Conservation (phyloP, 1,140 invertebrate genomes). For the Scaptomyza montana region DNA sequence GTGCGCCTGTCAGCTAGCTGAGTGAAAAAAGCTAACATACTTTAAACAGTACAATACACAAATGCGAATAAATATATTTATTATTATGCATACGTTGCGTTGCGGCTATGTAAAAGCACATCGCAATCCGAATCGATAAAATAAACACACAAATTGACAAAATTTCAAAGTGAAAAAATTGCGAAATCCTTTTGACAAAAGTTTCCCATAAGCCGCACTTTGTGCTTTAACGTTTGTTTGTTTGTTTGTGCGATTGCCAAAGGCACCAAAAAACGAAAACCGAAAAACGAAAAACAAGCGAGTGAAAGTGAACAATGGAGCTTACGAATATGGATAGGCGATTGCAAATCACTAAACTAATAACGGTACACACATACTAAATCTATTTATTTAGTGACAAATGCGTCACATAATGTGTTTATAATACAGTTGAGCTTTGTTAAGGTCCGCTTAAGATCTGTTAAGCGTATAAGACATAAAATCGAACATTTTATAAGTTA, state of each 20-base stretch:
- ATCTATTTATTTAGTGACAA: background rate
- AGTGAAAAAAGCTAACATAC: constrained; percentile 36
- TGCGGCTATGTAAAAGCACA: constrained; percentile 10
- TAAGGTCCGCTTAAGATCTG: background rate
- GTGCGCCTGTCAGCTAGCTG: constrained; percentile 29
- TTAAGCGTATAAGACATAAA: constrained; percentile 44
- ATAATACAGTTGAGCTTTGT: constrained; percentile 13
- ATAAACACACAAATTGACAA: background rate
- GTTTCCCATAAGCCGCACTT: background rate
- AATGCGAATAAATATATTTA: constrained; percentile 31
- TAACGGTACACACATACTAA: constrained; percentile 57
- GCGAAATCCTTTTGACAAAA: constrained; percentile 38
- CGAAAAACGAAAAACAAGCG: too few relatives aligned
- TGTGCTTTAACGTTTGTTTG: background rate
- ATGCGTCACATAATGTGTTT: background rate
- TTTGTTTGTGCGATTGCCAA: background rate
- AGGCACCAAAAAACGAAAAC: background rate
- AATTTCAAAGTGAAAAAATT: constrained; percentile 16
- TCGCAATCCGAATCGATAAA: constrained; percentile 2
- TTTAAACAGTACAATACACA: constrained; percentile 12
- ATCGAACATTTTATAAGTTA: constrained; percentile 65
- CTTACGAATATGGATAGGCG: constrained; percentile 56
- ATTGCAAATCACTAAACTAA: constrained; percentile 59
- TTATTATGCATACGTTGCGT: constrained; percentile 49
- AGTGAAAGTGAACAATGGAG: constrained; percentile 75